Evolutionary conservation across 2,113 vertebrate genomes (phyloP), one percentile per base, ranked within the genome.

Genomic region (Galemys pyrenaicus): DNA sequence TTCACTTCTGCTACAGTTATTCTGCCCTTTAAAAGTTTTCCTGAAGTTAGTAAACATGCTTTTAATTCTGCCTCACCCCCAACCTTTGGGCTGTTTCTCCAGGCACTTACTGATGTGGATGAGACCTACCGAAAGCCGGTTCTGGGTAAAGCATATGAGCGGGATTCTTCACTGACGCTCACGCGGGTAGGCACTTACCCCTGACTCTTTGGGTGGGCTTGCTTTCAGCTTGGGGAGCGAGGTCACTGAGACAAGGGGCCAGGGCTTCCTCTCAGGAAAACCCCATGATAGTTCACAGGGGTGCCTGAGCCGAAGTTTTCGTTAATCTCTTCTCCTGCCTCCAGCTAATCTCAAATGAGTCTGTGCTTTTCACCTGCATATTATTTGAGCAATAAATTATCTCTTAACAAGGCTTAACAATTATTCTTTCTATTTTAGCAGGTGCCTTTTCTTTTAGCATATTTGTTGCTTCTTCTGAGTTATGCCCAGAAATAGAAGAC

Each of bases 21-120:
- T 70, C 65, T 94, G 9, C 44, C 44, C 56, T 74, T 37, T 37
- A 81, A 74, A 30, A 12, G 12, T 80, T 81, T 35, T 22, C 5
- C 30, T 75, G 19, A 64, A 89, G 75, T 22, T 46, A 62, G 13
- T 77, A 65, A 82, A 79, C 93, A 35, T 54, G 24, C 51, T 49
- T 75, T 67, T 68, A 90, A 80, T 78, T 46, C 39, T 51, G 58
- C 77, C 68, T 80, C 10, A 44, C 73, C 92, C 94, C 6, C 3
- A 28, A 0, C 0, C 77, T 95, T 96, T 73, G 92, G 71, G 6
- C 83, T 87, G 77, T 90, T 87, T 81, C 84, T 96, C 26, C 92
- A 99, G 99, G 99, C 99, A 9, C 98, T 99, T 98, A 99, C 99
- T 22, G 99, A 99, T 4, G 99, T 99, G 32, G 99, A 99, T 96